Conservation (phyloP, 2,888 invertebrate genomes). For the Drosophila nigricruria region DNA sequence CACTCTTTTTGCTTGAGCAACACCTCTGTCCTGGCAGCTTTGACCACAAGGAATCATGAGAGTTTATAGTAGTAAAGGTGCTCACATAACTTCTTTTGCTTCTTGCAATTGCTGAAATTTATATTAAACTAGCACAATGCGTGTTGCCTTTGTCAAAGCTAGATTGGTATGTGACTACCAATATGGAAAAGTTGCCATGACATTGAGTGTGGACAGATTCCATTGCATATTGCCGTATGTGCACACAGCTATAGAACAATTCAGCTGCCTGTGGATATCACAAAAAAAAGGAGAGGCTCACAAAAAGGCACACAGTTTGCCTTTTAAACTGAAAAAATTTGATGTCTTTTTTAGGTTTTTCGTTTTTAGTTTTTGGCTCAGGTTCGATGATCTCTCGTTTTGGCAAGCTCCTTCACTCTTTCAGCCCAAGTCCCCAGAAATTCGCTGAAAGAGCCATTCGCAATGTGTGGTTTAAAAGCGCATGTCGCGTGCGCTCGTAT, state of each 20-base stretch:
- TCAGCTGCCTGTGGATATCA: no score
- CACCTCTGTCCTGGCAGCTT: conserved; percentile 19
- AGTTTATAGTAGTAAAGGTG: conserved; percentile 12
- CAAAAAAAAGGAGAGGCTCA: no score
- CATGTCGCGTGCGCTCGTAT: background rate
- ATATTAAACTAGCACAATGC: conserved; percentile 1
- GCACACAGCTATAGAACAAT: no score
- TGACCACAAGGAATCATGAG: conserved; percentile 46
- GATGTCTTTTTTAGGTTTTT: no score
- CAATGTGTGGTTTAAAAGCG: background rate
- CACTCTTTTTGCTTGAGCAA: background rate
- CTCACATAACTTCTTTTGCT: background rate
- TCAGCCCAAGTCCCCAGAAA: background rate
- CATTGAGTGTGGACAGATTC: background rate
- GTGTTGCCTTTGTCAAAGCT: conserved; percentile 23
- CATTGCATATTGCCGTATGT: background rate
- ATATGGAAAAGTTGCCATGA: background rate
- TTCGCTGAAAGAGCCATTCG: background rate
- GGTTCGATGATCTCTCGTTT: background rate
- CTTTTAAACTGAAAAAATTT: no score
- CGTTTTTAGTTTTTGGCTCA: no score
- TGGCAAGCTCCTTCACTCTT: background rate
- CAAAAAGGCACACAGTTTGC: no score
- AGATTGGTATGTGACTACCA: background rate
- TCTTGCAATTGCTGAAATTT: background rate